phyloP scores from a whole-genome alignment of 2,797 vertebrate genomes.

The Alosa sapidissima region DNA sequence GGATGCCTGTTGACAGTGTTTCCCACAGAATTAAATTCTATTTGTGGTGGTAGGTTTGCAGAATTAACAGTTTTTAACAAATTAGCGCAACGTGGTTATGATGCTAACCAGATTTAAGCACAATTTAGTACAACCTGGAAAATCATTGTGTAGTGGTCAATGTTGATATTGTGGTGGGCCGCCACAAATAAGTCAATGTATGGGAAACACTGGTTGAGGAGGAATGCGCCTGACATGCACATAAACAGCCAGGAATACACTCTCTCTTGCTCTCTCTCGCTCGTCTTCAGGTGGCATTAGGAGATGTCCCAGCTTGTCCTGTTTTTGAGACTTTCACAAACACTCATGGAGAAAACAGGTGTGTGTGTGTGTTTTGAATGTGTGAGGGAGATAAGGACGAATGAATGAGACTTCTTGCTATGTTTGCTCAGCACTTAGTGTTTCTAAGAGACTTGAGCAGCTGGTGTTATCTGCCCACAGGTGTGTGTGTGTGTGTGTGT shows the following conservation, averaged over 20 bases:
- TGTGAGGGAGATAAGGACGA: background rate
- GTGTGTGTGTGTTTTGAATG: background rate
- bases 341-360: background rate
- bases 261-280: no score
- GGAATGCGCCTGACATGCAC: background rate
- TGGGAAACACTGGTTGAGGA: no score
- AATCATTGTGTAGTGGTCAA: no score
- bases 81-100: no score
- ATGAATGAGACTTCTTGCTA: background rate
- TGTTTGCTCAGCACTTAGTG: background rate
- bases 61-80: no score
- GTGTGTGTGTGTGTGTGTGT: constrained; percentile 19
- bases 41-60: no score
- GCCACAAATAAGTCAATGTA: no score
- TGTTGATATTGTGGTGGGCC: no score
- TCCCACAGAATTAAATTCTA: no score
- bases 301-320: background rate
- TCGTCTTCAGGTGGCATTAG: no score
- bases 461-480: background rate
- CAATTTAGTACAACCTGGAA: no score
- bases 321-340: constrained; percentile 22
- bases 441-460: background rate
- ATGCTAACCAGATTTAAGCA: no score
- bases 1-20: background rate
- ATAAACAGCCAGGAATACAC: background rate